phyloP scores from a whole-genome alignment of 2,888 invertebrate genomes.

The Laspeyria flexula region DNA sequence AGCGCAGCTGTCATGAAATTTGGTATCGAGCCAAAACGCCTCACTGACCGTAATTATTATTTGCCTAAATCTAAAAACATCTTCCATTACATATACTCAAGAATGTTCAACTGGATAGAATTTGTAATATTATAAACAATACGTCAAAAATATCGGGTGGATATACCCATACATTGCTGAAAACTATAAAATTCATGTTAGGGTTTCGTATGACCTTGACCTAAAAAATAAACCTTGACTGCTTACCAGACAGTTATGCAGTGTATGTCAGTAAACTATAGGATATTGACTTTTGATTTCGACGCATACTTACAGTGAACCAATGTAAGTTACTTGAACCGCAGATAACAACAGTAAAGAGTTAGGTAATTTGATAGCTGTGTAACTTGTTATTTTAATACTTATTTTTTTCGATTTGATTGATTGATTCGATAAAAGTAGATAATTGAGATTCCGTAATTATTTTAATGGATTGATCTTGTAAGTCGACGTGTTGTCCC shows the following conservation, averaged over 20 bases:
- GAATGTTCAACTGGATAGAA: constrained; percentile 6
- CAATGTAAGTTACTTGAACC: background rate
- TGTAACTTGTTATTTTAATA: too few species aligned
- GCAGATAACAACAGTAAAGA: too few species aligned
- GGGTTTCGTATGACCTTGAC: constrained; percentile 63
- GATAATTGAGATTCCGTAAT: too few species aligned
- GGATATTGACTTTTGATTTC: background rate
- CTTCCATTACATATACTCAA: constrained; percentile 7
- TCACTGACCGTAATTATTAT: constrained; percentile 13
- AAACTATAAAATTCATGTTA: constrained; percentile 14
- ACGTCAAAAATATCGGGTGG: background rate
- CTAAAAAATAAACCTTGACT: constrained; percentile 53
- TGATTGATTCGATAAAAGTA: too few species aligned
- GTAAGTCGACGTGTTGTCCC: background rate
- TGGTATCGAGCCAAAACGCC: constrained; percentile 27
- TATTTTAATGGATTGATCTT: background rate
- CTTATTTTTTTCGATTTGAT: too few species aligned
- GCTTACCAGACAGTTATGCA: constrained; percentile 1
- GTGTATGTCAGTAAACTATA: background rate
- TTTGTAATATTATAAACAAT: too few species aligned
- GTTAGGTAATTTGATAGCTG: too few species aligned
- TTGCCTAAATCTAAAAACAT: constrained; percentile 14
- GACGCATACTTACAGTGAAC: background rate
- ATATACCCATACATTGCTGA: background rate
- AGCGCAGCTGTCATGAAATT: constrained; percentile 15